Conservation (phyloP, 2,888 invertebrate genomes). For the Ophion obscuratus region DNA sequence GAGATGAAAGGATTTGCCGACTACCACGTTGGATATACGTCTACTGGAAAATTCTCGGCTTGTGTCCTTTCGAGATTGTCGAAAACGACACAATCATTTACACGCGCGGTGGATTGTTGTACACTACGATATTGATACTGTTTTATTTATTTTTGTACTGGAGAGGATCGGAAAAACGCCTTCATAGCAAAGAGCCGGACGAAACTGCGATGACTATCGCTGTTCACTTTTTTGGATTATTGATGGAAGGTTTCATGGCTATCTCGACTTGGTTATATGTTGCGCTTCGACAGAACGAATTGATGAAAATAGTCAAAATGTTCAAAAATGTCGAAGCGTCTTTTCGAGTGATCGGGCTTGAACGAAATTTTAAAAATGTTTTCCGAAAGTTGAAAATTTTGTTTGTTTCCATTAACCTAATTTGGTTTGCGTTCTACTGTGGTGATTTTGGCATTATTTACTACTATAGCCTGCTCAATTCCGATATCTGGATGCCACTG, state of each 20-base stretch:
- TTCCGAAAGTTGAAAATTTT: constrained; percentile 4
- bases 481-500: constrained; percentile 40
- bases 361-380: background rate
- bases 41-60: background rate
- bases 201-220: constrained; percentile 44
- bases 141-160: background rate
- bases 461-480: background rate
- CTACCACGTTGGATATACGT: background rate
- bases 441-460: constrained; percentile 25
- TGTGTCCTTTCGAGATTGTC: background rate
- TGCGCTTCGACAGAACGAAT: constrained; percentile 27
- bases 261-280: constrained; percentile 37
- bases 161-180: constrained; percentile 10
- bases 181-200: background rate
- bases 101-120: background rate
- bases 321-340: constrained; percentile 18
- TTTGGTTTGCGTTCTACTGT: constrained; percentile 20
- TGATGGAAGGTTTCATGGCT: constrained; percentile 20
- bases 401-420: background rate
- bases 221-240: constrained; percentile 27
- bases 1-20: background rate
- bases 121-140: background rate
- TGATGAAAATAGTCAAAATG: constrained; percentile 16
- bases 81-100: background rate
- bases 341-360: constrained; percentile 25